Evolutionary conservation across 2,797 vertebrate species (phyloP).

Genomic region (Oreortyx pictus): DNA sequence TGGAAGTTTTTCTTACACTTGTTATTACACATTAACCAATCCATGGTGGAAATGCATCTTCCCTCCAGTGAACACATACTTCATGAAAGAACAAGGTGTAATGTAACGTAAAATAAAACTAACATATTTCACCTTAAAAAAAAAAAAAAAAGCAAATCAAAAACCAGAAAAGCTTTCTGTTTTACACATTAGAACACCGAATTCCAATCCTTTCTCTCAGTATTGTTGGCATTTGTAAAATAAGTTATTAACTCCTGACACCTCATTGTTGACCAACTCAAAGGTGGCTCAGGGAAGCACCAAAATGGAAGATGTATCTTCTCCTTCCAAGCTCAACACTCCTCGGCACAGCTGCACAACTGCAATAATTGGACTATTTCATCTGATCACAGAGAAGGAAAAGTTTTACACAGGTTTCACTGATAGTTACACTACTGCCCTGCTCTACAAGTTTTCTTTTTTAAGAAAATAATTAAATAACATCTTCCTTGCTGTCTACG

Average conservation of each 20-base stretch:
- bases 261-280: not conserved
- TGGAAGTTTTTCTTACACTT: not conserved
- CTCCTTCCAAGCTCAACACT: not conserved
- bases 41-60: not conserved
- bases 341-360: not conserved
- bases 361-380: not conserved
- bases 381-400: not conserved
- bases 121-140: not conserved
- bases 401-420: not conserved
- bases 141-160: not conserved
- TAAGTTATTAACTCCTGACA: not conserved
- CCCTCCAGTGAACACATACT: not conserved
- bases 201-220: not conserved
- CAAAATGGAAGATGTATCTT: not conserved
- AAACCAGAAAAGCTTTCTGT: not conserved
- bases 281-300: not conserved
- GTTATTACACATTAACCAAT: not conserved
- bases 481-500: not conserved
- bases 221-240: not conserved
- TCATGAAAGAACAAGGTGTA: not conserved
- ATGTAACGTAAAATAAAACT: not conserved
- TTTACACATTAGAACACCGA: not conserved
- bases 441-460: not conserved
- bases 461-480: not conserved
- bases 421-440: not conserved